Conservation (phyloP, 2,113 vertebrate species). For the Mus pahari region DNA sequence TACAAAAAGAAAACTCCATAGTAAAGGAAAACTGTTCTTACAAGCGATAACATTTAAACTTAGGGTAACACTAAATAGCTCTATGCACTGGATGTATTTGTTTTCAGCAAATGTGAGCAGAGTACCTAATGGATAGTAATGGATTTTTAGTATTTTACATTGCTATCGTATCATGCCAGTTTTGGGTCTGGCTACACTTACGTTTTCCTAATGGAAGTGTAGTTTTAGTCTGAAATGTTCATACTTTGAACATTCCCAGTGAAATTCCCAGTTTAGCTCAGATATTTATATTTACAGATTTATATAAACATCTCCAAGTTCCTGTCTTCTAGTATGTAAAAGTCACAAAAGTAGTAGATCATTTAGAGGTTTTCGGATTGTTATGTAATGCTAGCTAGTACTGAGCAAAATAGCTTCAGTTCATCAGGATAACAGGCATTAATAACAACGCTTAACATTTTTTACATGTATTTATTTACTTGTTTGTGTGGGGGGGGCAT, state of each 20-base stretch:
- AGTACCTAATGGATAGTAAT: slow-evolving; percentile 4
- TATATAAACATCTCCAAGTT: not conserved
- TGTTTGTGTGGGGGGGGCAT: not conserved
- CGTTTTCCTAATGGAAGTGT: slow-evolving; percentile 44
- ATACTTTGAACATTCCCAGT: no score
- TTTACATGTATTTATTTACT: not conserved
- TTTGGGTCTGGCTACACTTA: slow-evolving; percentile 47
- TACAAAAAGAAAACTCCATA: slow-evolving; percentile 43
- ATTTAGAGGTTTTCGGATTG: not conserved
- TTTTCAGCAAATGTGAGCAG: slow-evolving; percentile 14
- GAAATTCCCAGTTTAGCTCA: slow-evolving; percentile 36
- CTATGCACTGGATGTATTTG: slow-evolving; percentile 19
- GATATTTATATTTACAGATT: no score
- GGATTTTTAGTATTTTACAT: slow-evolving; percentile 26
- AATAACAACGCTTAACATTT: not conserved
- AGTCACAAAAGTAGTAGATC: not conserved
- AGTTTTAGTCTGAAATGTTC: slow-evolving; percentile 47
- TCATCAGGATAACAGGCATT: slow-evolving; percentile 36
- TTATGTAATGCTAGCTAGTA: slow-evolving; percentile 39
- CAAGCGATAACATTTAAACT: slow-evolving; percentile 43
- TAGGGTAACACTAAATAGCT: slow-evolving; percentile 48
- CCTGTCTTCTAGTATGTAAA: slow-evolving; percentile 48
- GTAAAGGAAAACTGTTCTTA: slow-evolving; percentile 49
- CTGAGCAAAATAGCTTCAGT: slow-evolving; percentile 40
- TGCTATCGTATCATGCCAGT: slow-evolving; percentile 30